Evolutionary conservation across 2,888 invertebrate species (phyloP).

Genomic region (Rhyacophila evoluta): DNA sequence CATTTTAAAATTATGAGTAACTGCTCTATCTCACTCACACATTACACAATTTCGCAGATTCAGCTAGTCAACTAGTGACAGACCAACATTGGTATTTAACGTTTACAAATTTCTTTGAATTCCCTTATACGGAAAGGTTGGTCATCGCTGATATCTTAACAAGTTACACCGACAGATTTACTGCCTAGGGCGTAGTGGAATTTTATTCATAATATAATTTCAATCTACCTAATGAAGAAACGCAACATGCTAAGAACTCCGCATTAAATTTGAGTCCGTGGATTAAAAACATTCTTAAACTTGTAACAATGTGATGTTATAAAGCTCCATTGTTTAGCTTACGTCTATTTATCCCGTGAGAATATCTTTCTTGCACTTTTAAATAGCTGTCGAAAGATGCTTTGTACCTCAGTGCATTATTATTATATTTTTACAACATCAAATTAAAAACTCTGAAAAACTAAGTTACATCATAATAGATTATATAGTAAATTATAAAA

Average conservation of each 20-base stretch:
- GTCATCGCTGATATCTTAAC: neutral
- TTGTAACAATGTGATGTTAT: neutral
- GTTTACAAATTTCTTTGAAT: too few species aligned
- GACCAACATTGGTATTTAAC: too few species aligned
- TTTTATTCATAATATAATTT: slow-evolving; percentile 22
- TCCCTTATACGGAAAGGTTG: neutral
- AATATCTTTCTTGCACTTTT: neutral
- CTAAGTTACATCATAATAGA: too few species aligned
- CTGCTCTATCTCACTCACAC: too few species aligned
- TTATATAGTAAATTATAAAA: too few species aligned
- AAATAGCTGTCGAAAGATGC: too few species aligned
- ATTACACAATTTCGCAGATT: too few species aligned
- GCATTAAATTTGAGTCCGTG: neutral
- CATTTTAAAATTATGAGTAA: too few species aligned
- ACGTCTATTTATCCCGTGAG: neutral
- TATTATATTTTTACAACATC: too few species aligned
- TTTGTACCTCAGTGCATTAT: too few species aligned
- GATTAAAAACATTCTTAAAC: neutral
- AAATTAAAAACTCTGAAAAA: too few species aligned
- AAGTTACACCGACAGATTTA: slow-evolving; percentile 3
- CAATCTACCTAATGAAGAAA: neutral
- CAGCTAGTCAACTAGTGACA: too few species aligned
- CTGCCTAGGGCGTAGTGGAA: neutral
- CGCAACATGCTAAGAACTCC: neutral
- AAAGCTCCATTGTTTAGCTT: neutral